A percentile compares a stretch with the other conserved stretches of the same genome.
These are phyloP conservation scores for Oscheius sp. DNA, from an alignment of 1,140 invertebrate species.

Conservation along the genomic window DNA sequence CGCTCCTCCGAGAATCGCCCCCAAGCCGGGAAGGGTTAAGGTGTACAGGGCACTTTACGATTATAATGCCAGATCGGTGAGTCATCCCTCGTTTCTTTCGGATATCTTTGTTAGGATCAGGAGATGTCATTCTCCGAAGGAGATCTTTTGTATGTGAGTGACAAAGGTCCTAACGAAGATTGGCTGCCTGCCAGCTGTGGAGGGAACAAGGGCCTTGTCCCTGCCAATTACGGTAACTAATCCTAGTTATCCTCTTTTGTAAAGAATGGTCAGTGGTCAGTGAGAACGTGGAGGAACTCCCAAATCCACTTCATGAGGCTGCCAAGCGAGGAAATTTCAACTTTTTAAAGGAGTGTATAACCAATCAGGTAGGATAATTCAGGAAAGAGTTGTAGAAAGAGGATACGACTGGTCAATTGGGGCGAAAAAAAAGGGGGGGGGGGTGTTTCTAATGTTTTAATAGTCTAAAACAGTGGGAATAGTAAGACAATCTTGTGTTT, in stretches of 20 bases:
- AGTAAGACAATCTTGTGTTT: too few relatives aligned
- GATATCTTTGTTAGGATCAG: slow-evolving; percentile 47
- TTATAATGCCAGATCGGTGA: slow-evolving; percentile 69
- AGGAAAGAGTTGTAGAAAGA: neutral
- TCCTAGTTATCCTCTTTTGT: neutral
- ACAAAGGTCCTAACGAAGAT: slow-evolving; percentile 65
- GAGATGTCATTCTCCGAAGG: slow-evolving; percentile 71
- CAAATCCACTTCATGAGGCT: slow-evolving; percentile 72
- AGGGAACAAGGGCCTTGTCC: slow-evolving; percentile 68
- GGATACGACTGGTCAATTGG: too few relatives aligned
- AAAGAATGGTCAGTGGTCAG: slow-evolving; percentile 63
- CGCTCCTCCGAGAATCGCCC: slow-evolving; percentile 36
- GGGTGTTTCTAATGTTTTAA: too few relatives aligned
- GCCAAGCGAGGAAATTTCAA: slow-evolving; percentile 71
- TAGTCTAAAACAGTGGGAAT: too few relatives aligned
- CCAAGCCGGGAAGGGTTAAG: slow-evolving; percentile 66
- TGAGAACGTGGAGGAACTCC: slow-evolving; percentile 69
- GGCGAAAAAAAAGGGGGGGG: too few relatives aligned
- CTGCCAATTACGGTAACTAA: slow-evolving; percentile 70
- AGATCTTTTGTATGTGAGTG: slow-evolving; percentile 70
- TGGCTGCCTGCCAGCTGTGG: slow-evolving; percentile 71
- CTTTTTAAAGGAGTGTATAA: slow-evolving; percentile 70
- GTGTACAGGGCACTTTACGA: slow-evolving; percentile 68
- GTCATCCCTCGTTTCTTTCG: slow-evolving; percentile 38
- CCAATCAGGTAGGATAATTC: slow-evolving; percentile 65